These are phyloP conservation scores for Cyanoderma ruficeps DNA, from an alignment of 2,113 vertebrate species.

Conservation along the genomic window DNA sequence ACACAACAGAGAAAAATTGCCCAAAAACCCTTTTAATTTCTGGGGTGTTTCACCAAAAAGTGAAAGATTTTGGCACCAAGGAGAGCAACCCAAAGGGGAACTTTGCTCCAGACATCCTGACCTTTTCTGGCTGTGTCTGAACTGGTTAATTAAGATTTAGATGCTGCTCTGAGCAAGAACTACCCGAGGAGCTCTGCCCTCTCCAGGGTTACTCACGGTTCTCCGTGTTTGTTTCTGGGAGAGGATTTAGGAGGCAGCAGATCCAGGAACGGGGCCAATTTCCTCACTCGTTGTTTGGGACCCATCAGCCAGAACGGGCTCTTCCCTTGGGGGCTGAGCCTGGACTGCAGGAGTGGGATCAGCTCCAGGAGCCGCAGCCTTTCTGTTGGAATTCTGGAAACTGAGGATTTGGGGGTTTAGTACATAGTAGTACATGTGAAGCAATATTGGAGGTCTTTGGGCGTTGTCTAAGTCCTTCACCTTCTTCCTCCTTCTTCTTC, in stretches of 20 bases:
- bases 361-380: conserved; percentile 46
- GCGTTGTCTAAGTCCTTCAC: no score
- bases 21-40: conserved; percentile 80
- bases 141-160: conserved; percentile 66
- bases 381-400: no score
- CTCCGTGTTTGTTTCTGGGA: conserved; percentile 69
- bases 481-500: no score
- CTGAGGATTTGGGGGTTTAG: no score
- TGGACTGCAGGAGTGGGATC: conserved; percentile 74
- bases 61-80: conserved; percentile 66
- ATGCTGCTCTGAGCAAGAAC: conserved; percentile 63
- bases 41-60: conserved; percentile 74
- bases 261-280: conserved; percentile 78
- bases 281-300: conserved; percentile 73
- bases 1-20: conserved; percentile 61
- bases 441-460: no score
- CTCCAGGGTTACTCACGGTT: conserved; percentile 75
- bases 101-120: conserved; percentile 65
- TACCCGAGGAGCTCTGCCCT: conserved; percentile 71
- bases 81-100: conserved; percentile 61
- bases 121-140: conserved; percentile 75
- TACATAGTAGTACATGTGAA: no score
- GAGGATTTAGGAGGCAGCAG: conserved; percentile 64
- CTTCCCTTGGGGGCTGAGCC: conserved; percentile 73
- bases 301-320: conserved; percentile 54